phyloP scores from a whole-genome alignment of 1,140 invertebrate species.

The Sinonovacula constricta region DNA sequence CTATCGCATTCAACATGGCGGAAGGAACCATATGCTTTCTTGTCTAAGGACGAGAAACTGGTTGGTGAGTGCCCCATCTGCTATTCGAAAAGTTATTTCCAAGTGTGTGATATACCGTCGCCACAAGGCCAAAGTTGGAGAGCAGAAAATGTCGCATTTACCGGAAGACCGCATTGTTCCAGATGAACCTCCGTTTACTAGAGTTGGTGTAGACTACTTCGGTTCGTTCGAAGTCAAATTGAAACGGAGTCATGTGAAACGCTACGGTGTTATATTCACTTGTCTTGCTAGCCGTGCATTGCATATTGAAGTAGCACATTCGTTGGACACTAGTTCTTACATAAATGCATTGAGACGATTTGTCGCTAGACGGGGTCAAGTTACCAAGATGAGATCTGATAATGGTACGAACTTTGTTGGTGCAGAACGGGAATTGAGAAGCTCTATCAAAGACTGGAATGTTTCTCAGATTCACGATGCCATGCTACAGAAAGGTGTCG shows the following conservation, averaged over 20 bases:
- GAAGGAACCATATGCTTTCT: slow-evolving; percentile 8
- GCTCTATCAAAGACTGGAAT: no score
- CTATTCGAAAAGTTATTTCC: background rate
- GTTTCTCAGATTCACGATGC: slow-evolving; percentile 42
- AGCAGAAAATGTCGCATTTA: slow-evolving; percentile 54
- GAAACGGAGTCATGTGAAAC: slow-evolving; percentile 48
- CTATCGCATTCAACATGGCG: background rate
- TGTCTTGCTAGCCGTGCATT: slow-evolving; percentile 55
- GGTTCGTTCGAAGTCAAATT: slow-evolving; percentile 59
- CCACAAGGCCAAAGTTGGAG: background rate
- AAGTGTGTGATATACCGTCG: slow-evolving; percentile 30
- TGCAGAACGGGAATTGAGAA: slow-evolving; percentile 7
- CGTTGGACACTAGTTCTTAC: slow-evolving; percentile 47
- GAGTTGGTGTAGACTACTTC: slow-evolving; percentile 66
- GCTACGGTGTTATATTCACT: slow-evolving; percentile 63
- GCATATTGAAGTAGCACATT: slow-evolving; percentile 58
- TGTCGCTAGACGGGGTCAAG: slow-evolving; percentile 49
- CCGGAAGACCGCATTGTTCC: slow-evolving; percentile 39
- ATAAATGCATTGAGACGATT: slow-evolving; percentile 55
- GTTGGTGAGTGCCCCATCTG: slow-evolving; percentile 6
- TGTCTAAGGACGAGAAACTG: slow-evolving; percentile 18
- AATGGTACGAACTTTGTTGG: slow-evolving; percentile 19
- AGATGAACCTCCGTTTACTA: slow-evolving; percentile 60
- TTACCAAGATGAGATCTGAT: slow-evolving; percentile 10
- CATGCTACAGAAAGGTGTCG: slow-evolving; percentile 38